Evolutionary conservation across 2,797 vertebrate species (phyloP), one percentile per base, ranked within the genome.

Genomic region (Brotula barbata): DNA sequence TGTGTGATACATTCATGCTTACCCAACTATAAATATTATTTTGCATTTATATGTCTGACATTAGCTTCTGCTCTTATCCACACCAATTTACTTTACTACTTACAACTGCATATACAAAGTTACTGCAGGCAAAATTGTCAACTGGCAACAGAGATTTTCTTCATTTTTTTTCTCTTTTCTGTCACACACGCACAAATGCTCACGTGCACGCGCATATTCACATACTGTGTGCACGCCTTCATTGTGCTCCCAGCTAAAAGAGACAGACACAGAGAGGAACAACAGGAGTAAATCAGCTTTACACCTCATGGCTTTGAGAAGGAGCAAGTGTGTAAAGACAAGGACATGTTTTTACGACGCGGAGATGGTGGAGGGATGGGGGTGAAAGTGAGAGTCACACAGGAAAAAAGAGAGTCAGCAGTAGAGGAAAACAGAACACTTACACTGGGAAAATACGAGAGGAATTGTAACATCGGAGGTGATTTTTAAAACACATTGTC

Each of bases 71-170:
- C 71, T 62, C 68, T 81, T 78, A 75, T 78, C 59, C 66, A 62
- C 36, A 81, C 64, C 10, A 44, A 81, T 65, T 68, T 59, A 73
- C 52, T 2, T 6, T 33, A 33, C 25, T 43, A 81, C 68, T 68
- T 59, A 73, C 52, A 70, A 51, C 52, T 31, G 48, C 68, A 75
- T 75, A 80, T 70, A 49, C 64, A 78, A 74, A 82, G 69, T 77
- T 60, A 74, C 81, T 78, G 66, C 68, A 48, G 71, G 76, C 64
- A 47, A 77, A 83, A 81, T 73, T 64, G 51, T 74, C 64, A 77
- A 68, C 79, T 84, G 79, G 82, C 76, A 84, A 76, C 77, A 69
- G 73, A 79, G 77, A 64, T 78, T 81, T 73, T 10, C 31, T 33
- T 33, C 42, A 20, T 34, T 22, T 39, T 36, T 49, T 57, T 44